Evolutionary conservation across 2,797 vertebrate species (phyloP), one percentile per base, ranked within the genome.

Genomic region (Enteromius afrohamiltoni): DNA sequence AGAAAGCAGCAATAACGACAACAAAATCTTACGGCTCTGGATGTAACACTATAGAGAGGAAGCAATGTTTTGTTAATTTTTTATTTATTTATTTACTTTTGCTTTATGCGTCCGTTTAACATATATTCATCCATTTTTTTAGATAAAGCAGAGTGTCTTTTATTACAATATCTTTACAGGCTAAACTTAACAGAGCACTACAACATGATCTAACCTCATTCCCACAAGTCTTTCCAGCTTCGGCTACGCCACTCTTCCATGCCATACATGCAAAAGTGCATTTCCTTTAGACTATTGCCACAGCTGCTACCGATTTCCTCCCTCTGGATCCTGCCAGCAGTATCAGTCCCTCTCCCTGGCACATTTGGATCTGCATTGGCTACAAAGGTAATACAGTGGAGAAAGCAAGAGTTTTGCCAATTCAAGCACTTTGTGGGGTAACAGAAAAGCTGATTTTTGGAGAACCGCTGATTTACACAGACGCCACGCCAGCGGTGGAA

Each of bases 281-380:
- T 82, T 71, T 82, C 75, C 80, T 79, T 60, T 83, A 58, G 26
- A 82, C 74, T 92, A 85, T 89, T 89, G 87, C 79, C 86, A 85
- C 91, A 93, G 90, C 90, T 93, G 91, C 79, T 87, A 74, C 80
- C 70, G 70, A 91, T 93, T 92, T 92, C 86, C 85, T 85, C 37
- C 83, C 77, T 83, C 71, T 83, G 19, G 40, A 77, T 19, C 86
- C 76, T 89, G 86, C 87, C 89, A 92, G 85, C 65, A 80, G 68
- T 81, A 82, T 51, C 82, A 74, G 77, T 74, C 45, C 80, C 64
- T 80, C 75, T 83, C 29, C 68, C 40, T 85, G 65, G 82, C 77
- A 87, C 64, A 19, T 79, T 34, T 80, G 71, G 55, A 84, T 79
- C 75, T 17, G 55, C 62, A 53, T 42, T 81, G 67, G 49, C 21